These are phyloP conservation scores for Rhagophthalmus giganteus DNA, from an alignment of 2,888 invertebrate species.

Conservation along the genomic window DNA sequence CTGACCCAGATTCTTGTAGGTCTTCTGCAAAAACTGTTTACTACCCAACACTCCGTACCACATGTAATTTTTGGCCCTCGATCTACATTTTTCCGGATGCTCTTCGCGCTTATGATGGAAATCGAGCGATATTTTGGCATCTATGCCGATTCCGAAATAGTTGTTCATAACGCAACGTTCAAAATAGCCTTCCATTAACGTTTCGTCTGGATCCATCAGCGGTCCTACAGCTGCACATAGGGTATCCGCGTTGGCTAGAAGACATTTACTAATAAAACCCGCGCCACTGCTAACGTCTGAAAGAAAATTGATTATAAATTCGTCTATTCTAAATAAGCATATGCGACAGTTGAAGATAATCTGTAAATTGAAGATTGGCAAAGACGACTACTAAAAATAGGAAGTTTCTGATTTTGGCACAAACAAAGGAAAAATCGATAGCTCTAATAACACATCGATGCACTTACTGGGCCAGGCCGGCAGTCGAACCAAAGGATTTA, in stretches of 20 bases:
- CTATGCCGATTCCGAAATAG: conserved; percentile 97
- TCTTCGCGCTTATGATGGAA: conserved; percentile 97
- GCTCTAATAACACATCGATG: no score
- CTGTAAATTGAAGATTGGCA: no score
- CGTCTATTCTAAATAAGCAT: no score
- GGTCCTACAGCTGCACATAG: conserved; percentile 96
- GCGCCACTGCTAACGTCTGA: conserved; percentile 71
- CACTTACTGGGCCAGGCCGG: conserved; percentile 86
- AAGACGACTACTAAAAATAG: no score
- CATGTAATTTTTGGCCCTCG: conserved; percentile 93
- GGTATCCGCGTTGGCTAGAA: conserved; percentile 94
- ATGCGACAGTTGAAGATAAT: no score
- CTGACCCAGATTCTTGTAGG: conserved; percentile 95
- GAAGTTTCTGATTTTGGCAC: no score
- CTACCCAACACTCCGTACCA: conserved; percentile 87
- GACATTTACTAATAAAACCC: conserved; percentile 92
- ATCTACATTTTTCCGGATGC: conserved; percentile 94
- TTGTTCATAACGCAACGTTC: conserved; percentile 98
- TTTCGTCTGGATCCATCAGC: conserved; percentile 89
- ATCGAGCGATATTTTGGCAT: conserved; percentile 95
- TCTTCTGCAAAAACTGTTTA: conserved; percentile 82
- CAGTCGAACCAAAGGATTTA: conserved; percentile 83
- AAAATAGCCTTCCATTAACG: conserved; percentile 82
- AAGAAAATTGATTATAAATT: conserved; percentile 35
- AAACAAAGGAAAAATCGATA: no score